phyloP scores from a whole-genome alignment of 2,888 invertebrate species.

The Sesia bembeciformis region DNA sequence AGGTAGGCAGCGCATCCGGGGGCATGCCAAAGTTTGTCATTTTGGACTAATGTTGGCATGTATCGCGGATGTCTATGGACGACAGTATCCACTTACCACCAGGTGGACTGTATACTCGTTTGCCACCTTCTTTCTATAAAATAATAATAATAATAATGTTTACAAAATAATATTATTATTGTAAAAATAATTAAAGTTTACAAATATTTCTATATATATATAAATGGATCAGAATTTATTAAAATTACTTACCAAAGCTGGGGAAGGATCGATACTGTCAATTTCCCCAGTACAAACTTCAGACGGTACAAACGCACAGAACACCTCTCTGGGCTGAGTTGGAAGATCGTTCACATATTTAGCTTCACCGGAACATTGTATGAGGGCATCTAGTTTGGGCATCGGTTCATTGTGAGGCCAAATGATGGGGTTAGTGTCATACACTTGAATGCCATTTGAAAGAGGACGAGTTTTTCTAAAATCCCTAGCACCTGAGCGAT shows the following conservation, averaged over 20 bases:
- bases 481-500: constrained; percentile 64
- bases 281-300: constrained; percentile 73
- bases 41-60: no score
- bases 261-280: constrained; percentile 72
- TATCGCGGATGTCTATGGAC: no score
- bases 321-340: constrained; percentile 75
- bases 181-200: neutral
- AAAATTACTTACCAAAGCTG: constrained; percentile 72
- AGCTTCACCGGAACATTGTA: constrained; percentile 61
- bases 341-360: constrained; percentile 78
- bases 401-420: constrained; percentile 81
- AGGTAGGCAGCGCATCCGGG: no score
- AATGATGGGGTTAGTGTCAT: constrained; percentile 74
- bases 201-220: neutral
- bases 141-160: neutral
- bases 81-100: no score
- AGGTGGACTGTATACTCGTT: no score
- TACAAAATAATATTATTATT: neutral
- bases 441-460: constrained; percentile 77
- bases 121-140: no score
- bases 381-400: constrained; percentile 76
- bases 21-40: no score
- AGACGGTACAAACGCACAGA: constrained; percentile 77
- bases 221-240: no score
- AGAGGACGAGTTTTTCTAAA: constrained; percentile 69